Conservation (phyloP, 2,797 vertebrate genomes). For the Eleutherodactylus coqui region DNA sequence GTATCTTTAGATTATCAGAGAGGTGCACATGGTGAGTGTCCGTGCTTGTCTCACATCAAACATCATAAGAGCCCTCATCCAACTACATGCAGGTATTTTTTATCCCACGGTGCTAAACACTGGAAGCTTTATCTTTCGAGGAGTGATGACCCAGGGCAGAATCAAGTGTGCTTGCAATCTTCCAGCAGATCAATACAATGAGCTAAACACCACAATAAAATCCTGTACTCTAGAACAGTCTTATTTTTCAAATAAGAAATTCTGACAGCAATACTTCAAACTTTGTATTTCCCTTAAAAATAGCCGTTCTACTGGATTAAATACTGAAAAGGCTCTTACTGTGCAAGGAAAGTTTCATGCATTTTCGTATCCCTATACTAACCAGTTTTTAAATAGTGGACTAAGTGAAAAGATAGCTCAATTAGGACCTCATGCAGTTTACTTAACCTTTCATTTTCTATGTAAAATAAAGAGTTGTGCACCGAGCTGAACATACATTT, state of each 20-base stretch:
- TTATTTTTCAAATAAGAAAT: constrained; percentile 37
- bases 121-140: constrained; percentile 33
- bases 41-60: constrained; percentile 35
- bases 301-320: background rate
- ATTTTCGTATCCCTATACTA: no score
- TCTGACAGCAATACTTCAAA: background rate
- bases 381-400: no score
- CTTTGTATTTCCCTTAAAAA: background rate
- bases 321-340: background rate
- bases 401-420: no score
- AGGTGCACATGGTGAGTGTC: constrained; percentile 8
- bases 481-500: no score
- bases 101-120: constrained; percentile 38
- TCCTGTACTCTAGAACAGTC: constrained; percentile 18
- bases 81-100: constrained; percentile 12
- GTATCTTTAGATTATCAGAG: constrained; percentile 15
- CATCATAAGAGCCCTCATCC: constrained; percentile 6
- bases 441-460: background rate
- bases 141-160: constrained; percentile 44
- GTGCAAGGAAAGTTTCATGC: background rate
- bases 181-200: constrained; percentile 34
- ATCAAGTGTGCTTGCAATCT: constrained; percentile 42
- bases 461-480: no score
- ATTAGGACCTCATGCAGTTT: no score
- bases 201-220: constrained; percentile 35